Percentiles rank a stretch among this genome's conserved stretches.
Evolutionary conservation across 2,113 vertebrate genomes (phyloP).

Genomic region (Scopus umbretta): DNA sequence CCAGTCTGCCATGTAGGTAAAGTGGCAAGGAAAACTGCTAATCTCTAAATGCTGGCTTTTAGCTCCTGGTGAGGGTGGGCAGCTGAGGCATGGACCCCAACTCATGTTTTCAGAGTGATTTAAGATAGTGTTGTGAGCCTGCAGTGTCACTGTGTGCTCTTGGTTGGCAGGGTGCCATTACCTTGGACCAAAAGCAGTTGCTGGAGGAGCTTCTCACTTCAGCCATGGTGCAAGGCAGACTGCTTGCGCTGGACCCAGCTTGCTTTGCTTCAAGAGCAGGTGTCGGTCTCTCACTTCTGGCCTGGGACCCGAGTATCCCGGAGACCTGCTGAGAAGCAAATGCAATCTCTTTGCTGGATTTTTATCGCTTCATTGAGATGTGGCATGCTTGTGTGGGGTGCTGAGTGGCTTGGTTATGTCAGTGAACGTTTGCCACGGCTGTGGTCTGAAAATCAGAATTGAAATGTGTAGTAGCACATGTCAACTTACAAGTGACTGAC

Average conservation of each 20-base stretch:
- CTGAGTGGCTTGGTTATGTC: neutral
- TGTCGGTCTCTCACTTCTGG: neutral
- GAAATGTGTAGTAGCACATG: neutral
- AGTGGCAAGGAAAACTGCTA: neutral
- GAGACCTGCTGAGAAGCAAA: neutral
- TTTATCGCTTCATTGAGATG: neutral
- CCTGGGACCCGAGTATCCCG: neutral
- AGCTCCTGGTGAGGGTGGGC: neutral
- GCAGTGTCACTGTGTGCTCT: neutral
- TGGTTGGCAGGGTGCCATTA: neutral
- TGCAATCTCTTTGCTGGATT: neutral
- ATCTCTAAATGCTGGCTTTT: neutral
- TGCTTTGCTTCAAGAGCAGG: neutral
- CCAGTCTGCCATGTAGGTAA: neutral
- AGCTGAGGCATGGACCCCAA: neutral
- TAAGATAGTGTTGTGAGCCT: neutral
- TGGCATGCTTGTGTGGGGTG: neutral
- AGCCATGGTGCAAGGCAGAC: neutral
- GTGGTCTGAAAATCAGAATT: neutral
- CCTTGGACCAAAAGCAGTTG: neutral
- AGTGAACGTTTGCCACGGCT: neutral
- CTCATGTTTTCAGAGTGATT: rapidly evolving
- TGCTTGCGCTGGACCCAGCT: neutral
- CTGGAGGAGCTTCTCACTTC: neutral
- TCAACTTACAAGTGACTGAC: neutral